Base-by-base conservation (phyloP, 2,888 invertebrate species). In the Apamea monoglypha region DNA sequence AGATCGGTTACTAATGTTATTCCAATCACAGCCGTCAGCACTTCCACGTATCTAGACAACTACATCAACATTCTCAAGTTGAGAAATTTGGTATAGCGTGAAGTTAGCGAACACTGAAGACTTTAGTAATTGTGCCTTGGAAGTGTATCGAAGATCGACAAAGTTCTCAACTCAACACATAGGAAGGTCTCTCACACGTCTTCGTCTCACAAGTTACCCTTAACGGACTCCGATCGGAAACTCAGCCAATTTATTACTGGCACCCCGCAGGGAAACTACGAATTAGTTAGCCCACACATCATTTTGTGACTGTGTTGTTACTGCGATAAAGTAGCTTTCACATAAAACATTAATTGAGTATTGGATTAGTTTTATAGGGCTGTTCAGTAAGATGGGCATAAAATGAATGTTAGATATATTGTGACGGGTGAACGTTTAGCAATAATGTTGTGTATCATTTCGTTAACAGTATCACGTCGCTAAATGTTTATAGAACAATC, bases 211-310 rank as follows among this genome's bases (percentile, higher is more conserved):
- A 93, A 92, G 90, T 93, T 90, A 81, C 84, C 83, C 81, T 75
- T 86, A 89, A 91, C 88, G 87, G 89, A 92, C 89, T 90, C 83
- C 76, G 89, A 92, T 93, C 91, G 91, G 91, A 91, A 94, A 92
- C 93, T 92, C 91, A 76, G 90, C 90, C 93, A 93, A 95, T 94
- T 94, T 94, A 94, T 94, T 93, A 93, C 89, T 84, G 84, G 83
- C 86, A 82, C 76, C 84, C 87, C 85, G 79, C 76, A 40, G 79
- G 87, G 87, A 89, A 92, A 91, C 88, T 90, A 85, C 87, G 88
- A 89, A 91, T 92, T 92, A 91, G 90, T 91, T 93, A 86, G 84
- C 83, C 88, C 66, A 87, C 76, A 89, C 82, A 82, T 91, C 84
- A 90, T 87, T 90, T 88, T 76, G 89, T 76, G 85, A 79, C 77